Percentiles rank a stretch among this genome's conserved stretches.
These are phyloP conservation scores for Huso huso DNA, from an alignment of 2,797 vertebrate genomes.

Conservation along the genomic window DNA sequence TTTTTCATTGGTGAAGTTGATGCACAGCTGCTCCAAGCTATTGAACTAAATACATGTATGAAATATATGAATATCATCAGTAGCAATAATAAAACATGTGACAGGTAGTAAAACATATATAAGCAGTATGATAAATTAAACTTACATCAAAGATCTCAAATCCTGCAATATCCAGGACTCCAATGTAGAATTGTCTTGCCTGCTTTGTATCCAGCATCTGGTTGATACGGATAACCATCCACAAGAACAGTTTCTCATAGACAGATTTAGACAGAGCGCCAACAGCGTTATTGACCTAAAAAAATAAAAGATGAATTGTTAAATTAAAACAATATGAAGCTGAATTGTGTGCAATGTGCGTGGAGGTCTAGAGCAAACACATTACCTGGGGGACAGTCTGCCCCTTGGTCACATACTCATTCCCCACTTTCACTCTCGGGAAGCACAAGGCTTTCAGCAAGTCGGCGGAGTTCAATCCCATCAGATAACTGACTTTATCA, in stretches of 20 bases:
- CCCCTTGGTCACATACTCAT: conserved; percentile 71
- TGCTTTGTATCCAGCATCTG: conserved; percentile 72
- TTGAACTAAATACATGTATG: conserved; percentile 25
- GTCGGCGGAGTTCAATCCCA: conserved; percentile 73
- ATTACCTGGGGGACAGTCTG: conserved; percentile 73
- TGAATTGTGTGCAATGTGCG: neutral
- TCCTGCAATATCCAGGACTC: conserved; percentile 73
- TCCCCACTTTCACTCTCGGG: conserved; percentile 72
- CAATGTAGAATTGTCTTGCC: conserved; percentile 69
- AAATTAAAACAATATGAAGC: neutral
- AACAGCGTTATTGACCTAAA: conserved; percentile 67
- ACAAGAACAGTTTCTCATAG: conserved; percentile 73
- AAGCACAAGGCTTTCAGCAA: conserved; percentile 69
- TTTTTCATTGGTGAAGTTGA: conserved; percentile 79
- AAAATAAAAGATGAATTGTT: neutral
- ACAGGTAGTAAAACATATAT: too few relatives aligned
- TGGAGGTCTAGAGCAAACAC: neutral
- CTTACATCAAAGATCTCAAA: conserved; percentile 78
- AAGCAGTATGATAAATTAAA: neutral
- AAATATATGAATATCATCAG: neutral
- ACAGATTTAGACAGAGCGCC: conserved; percentile 69
- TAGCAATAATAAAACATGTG: too few relatives aligned
- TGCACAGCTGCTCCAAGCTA: conserved; percentile 67
- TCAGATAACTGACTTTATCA: conserved; percentile 70
- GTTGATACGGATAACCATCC: conserved; percentile 74